Base-by-base conservation (phyloP, 2,797 vertebrate genomes). In the Coluber constrictor region DNA sequence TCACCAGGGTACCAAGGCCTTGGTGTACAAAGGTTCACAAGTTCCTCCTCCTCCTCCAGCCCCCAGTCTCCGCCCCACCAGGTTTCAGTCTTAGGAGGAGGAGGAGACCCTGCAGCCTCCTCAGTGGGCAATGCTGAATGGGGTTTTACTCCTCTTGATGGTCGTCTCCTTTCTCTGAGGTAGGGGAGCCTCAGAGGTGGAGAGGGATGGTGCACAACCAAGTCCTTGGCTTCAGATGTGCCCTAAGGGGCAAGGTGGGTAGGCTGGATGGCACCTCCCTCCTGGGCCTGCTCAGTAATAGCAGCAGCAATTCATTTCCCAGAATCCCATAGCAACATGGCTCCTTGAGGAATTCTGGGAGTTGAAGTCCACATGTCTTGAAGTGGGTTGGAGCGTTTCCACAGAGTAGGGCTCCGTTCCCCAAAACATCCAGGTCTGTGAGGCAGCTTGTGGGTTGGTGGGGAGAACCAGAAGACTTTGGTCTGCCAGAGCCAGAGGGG, bases 401-500 rank as follows among this genome's bases (percentile, higher is more conserved):
- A 1, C 13, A 1, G 51, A 15, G 27, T 27, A 13, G 12, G 43
- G 1, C 43, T 13, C 3, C 5, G 0, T 6, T 29, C 5, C 51
- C 86, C 51, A n/a, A 9, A 23, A 1, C 32, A 43, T 8, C 86
- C 27, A 55, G 86, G 27, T 15, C 70, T 87, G 37, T 29, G 86
- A 51, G 54, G 86, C 47, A 3, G 86, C 86, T 18, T 59, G n/a
- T 12, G 13, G 54, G 15, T 6, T 18, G 10, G 1, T 83, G 74
- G 37, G 1, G 37, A 47, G 37, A 79, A 5, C 16, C 66, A 20
- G n/a, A 20, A 74, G 70, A 18, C 20, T 11, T 83, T 47, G 74
- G 51, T 29, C 54, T n/a, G 15, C 23, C 86, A 87, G 54, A 55
- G 15, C 23, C 86, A 87, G 54, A 55, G 29, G 54, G 86, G 13